Evolutionary conservation across 2,888 invertebrate species (phyloP), one percentile per base, ranked within the genome.

Genomic region (Acanthacorydalis orientalis): DNA sequence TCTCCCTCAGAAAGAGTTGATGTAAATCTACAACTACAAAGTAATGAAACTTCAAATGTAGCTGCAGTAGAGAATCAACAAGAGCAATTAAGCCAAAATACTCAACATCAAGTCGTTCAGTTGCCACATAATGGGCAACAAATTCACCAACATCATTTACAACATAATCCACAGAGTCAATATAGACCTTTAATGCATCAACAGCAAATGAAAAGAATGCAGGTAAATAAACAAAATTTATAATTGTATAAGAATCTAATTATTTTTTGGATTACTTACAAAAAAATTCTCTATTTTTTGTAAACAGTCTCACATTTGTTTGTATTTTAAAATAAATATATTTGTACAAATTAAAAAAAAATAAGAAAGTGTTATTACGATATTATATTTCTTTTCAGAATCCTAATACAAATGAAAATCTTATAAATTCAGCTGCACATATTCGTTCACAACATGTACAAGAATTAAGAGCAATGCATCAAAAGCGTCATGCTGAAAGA

Each of bases 401-500:
- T 9, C 31, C 39, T 15, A 31, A 46, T 33, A n/a, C 23, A 31
- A 39, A 46, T 39, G 40, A 40, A 32, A 46, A 46, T 46, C 31
- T 40, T 7, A n/a, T 16, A 37, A 23, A 12, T 31, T 23, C 32
- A 40, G 14, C 37, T 3, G 15, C 44, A 12, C n/a, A 15, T 15
- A 31, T 45, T 41, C 54, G 64, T 16, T 57, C 61, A 8, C 70
- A 72, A 51, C 59, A 68, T 48, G 70, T 73, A 49, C 69, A 70
- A 53, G 68, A 69, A 51, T 56, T 73, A 48, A 56, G 72, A 33
- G 61, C 65, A 2, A 65, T 71, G 52, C 74, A 76, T 53, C 75
- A 77, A 56, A 68, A 73, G 38, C 62, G 72, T 40, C 73, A 77
- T 58, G 67, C 67, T 14, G 72, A 74, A 55, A 61, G 77, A 43